Base-by-base conservation (phyloP, 2,888 invertebrate species). In the Phyto melanocephala region DNA sequence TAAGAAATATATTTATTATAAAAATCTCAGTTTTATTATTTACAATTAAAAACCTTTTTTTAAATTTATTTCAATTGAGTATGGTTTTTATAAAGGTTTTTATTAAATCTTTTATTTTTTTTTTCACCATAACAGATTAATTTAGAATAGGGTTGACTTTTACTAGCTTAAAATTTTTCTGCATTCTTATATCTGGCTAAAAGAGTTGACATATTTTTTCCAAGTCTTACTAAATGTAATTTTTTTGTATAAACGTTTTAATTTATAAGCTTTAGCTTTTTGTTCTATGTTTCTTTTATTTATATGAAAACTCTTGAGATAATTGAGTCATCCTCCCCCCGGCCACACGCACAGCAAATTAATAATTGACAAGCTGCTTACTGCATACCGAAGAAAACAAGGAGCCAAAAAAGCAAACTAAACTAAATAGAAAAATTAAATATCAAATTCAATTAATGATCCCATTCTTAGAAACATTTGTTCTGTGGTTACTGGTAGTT, bases 361-460 rank as follows among this genome's bases (percentile, higher is more conserved):
- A 3, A 15, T n/a, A 52, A 13, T 52, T 52, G 24, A 24, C 52
- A n/a, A 11, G 52, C 4, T 24, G 22, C 13, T 52, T n/a, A 52
- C 13, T 45, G 2, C 8, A 37, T 2, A 22, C 10, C 2, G 10
- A 50, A 15, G 54, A 33, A 28, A 17, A 15, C 8, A 20, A 33
- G 17, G n/a, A n/a, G n/a, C n/a, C 17, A 17, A 17, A 47, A 56
- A 24, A 35, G 15, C 17, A 56, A 54, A 33, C 8, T 15, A 13
- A 54, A 33, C 20, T 7, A 50, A 50, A 50, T 22, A 33, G 0
- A 28, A 15, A 54, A 28, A 15, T 13, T 5, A 47, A 7, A 1
- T 47, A 24, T 60, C 40, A 60, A 60, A 60, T 60, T 42, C 60
- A 60, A 60, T 60, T 60, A 60, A 60, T 60, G 24, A 42, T 42